A percentile compares a stretch with the other conserved stretches of the same genome.
Evolutionary conservation across 2,113 vertebrate species (phyloP).

Genomic region (Scolopax mira): DNA sequence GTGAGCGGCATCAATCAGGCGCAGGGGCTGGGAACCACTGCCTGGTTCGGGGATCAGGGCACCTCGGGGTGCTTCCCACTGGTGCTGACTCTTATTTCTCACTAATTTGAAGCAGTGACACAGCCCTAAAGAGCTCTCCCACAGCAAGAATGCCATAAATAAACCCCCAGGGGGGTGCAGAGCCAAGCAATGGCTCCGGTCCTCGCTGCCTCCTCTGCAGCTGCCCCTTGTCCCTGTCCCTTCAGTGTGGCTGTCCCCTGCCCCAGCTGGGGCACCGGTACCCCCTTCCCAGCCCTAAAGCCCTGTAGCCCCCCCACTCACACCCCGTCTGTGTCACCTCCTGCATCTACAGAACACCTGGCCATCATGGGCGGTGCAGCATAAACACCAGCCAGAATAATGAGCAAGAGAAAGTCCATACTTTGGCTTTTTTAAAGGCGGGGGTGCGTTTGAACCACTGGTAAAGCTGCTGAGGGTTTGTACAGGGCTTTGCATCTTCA

Average conservation of each 20-base stretch:
- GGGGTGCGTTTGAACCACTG: accelerated
- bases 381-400: not conserved
- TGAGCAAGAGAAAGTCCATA: not conserved
- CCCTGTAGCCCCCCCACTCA: not conserved
- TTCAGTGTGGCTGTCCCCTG: not conserved
- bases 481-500: not conserved
- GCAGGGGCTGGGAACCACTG: not conserved
- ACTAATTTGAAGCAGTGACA: not conserved
- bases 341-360: accelerated
- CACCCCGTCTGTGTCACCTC: not conserved
- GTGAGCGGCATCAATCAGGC: not conserved
- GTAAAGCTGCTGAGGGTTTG: not conserved
- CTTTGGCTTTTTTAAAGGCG: not conserved
- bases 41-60: not conserved
- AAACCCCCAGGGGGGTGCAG: accelerated
- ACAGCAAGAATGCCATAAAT: not conserved
- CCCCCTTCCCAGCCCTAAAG: not conserved
- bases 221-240: not conserved
- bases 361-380: not conserved
- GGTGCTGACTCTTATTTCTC: not conserved
- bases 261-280: not conserved
- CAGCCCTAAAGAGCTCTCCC: not conserved
- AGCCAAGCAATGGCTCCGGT: not conserved
- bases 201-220: not conserved
- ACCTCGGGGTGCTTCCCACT: not conserved